Conservation (phyloP, 2,888 invertebrate genomes). For the Rhingia campestris region DNA sequence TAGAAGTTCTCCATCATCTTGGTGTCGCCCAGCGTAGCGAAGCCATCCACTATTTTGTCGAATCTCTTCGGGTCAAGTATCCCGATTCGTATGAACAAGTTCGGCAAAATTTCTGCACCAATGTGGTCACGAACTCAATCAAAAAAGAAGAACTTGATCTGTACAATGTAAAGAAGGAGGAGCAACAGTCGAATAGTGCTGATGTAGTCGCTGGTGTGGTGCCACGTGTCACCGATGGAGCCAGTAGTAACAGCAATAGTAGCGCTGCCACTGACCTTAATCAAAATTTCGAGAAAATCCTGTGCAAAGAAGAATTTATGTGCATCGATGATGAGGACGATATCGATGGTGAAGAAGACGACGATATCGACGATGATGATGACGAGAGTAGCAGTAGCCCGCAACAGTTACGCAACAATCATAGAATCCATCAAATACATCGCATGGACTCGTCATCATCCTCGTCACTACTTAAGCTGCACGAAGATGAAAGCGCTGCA, state of each 20-base stretch:
- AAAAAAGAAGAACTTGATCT: constrained; percentile 79
- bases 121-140: constrained; percentile 76
- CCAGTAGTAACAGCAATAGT: constrained; percentile 69
- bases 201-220: constrained; percentile 25
- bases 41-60: constrained; percentile 81
- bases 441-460: constrained; percentile 67
- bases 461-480: constrained; percentile 64
- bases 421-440: constrained; percentile 61
- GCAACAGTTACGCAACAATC: constrained; percentile 50
- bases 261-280: constrained; percentile 80
- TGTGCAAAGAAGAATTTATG: constrained; percentile 82
- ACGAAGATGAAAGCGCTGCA: constrained; percentile 67
- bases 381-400: constrained; percentile 65
- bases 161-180: constrained; percentile 63
- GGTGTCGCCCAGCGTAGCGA: constrained; percentile 80
- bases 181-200: constrained; percentile 38
- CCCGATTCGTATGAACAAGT: constrained; percentile 81
- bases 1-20: constrained; percentile 80
- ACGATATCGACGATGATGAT: constrained; percentile 64
- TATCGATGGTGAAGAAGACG: constrained; percentile 75
- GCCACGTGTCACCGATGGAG: constrained; percentile 42
- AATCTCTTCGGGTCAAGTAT: constrained; percentile 81
- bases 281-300: constrained; percentile 82
- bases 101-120: constrained; percentile 78
- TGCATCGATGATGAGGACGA: constrained; percentile 81